Evolutionary conservation across 2,888 invertebrate species (phyloP).

Genomic region (Nephrotoma flavescens): DNA sequence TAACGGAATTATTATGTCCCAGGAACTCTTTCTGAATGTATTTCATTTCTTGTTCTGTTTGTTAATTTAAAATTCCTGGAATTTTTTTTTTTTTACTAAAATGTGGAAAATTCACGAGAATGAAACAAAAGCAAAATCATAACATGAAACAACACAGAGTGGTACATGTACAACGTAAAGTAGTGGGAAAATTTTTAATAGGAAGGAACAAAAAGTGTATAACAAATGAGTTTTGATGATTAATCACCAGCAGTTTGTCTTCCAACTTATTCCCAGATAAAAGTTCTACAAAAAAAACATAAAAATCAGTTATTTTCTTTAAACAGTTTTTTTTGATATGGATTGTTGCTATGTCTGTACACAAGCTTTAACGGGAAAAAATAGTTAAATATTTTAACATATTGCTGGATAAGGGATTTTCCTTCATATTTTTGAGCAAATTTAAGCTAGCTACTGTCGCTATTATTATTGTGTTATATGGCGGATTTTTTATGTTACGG

Average conservation of each 20-base stretch:
- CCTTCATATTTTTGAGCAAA: background rate
- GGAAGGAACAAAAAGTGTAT: background rate
- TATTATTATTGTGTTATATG: background rate
- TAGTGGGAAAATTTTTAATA: background rate
- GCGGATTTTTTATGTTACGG: background rate
- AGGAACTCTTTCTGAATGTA: background rate
- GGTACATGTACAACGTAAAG: background rate
- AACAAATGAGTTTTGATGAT: constrained; percentile 3
- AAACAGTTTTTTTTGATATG: background rate
- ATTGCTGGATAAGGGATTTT: background rate
- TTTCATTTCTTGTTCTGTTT: background rate
- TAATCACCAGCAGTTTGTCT: constrained; percentile 2
- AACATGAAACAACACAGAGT: background rate
- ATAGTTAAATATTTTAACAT: background rate
- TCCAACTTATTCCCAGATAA: constrained; percentile 1
- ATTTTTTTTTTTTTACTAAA: background rate
- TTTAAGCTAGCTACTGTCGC: background rate
- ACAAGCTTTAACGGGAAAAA: background rate
- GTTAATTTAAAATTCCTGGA: background rate
- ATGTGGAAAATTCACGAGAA: background rate
- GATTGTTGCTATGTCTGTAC: background rate
- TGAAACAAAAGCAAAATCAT: background rate
- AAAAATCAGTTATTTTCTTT: background rate
- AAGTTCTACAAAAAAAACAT: background rate
- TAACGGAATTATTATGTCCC: background rate